Conservation (phyloP, 1,140 invertebrate species). For the Spodoptera litura region DNA sequence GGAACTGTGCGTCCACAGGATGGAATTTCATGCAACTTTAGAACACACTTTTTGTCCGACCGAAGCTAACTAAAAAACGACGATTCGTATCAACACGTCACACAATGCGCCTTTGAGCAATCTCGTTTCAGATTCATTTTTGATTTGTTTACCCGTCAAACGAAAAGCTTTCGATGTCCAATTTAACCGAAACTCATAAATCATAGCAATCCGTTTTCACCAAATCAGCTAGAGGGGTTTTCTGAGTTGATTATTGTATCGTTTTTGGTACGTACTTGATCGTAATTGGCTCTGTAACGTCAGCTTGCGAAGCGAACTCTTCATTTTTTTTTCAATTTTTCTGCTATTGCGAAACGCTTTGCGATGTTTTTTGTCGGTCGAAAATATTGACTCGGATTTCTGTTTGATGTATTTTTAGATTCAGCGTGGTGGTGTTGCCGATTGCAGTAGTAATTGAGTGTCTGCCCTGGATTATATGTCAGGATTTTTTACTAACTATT, state of each 20-base stretch:
- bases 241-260: neutral
- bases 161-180: neutral
- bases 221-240: neutral
- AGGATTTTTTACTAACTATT: too few species aligned
- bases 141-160: neutral
- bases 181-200: neutral
- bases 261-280: neutral
- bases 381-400: neutral
- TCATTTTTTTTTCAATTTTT: slow-evolving; percentile 3
- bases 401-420: slow-evolving; percentile 6
- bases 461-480: too few species aligned
- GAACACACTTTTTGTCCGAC: neutral
- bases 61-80: neutral
- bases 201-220: neutral
- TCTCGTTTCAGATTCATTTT: neutral
- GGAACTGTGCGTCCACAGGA: neutral
- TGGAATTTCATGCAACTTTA: neutral
- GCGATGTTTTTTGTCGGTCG: slow-evolving; percentile 4
- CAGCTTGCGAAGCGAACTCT: slow-evolving; percentile 33
- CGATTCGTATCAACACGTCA: neutral
- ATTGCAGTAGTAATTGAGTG: neutral
- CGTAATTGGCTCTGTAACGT: slow-evolving; percentile 10
- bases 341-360: slow-evolving; percentile 28
- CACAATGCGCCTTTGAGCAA: neutral
- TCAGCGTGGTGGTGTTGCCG: neutral